Percentiles rank a stretch among this genome's conserved stretches.
Conservation (phyloP, 2,113 vertebrate species). For the Pteronura brasiliensis region DNA sequence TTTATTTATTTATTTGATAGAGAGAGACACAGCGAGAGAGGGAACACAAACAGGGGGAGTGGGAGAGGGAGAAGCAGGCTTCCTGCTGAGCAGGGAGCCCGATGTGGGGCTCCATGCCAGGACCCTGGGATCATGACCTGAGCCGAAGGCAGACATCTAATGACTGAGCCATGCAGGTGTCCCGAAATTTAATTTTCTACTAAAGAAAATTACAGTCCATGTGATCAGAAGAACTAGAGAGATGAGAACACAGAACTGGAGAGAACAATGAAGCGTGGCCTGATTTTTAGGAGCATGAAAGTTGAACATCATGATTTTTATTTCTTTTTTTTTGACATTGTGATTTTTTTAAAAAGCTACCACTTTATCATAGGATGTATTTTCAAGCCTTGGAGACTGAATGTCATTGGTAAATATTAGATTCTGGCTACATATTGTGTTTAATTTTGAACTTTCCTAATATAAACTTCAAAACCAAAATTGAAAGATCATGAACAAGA, state of each 20-base stretch:
- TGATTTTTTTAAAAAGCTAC: neutral
- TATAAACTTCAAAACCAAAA: slow-evolving; percentile 22
- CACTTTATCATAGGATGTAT: neutral
- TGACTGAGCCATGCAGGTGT: no score
- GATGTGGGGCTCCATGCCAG: no score
- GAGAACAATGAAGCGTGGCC: neutral
- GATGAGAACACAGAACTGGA: neutral
- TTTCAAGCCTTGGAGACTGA: neutral
- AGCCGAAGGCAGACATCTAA: no score
- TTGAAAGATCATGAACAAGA: slow-evolving; percentile 17
- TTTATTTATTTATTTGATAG: no score
- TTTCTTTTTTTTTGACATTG: neutral
- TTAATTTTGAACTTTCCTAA: slow-evolving; percentile 31
- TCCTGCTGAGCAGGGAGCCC: no score
- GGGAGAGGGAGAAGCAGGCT: no score
- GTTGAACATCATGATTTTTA: neutral
- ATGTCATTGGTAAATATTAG: neutral
- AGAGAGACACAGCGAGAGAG: no score
- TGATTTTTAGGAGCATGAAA: neutral
- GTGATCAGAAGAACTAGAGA: neutral
- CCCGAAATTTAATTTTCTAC: neutral
- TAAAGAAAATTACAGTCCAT: neutral
- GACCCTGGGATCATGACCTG: no score
- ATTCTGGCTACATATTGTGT: neutral
- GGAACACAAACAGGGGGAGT: no score